Base-by-base conservation (phyloP, 2,797 vertebrate genomes). In the Acropternis orthonyx region DNA sequence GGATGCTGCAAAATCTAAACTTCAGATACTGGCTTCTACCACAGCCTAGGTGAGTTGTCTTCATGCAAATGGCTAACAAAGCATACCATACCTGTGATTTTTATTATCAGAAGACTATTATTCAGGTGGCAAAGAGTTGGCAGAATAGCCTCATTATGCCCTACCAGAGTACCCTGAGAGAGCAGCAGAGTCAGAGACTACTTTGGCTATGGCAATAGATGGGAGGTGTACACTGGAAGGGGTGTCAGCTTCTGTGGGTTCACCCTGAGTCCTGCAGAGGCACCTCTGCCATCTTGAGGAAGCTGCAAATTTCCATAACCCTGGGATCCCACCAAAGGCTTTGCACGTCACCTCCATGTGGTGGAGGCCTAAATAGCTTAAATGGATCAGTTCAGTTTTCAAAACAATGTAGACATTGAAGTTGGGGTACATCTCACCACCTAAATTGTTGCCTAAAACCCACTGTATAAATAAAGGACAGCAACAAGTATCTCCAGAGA, bases 271-370 rank as follows among this genome's bases (percentile, higher is more conserved):
- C 36, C 65, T 82, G 39, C 51, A 89, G 36, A 62, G 16, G 12
- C n/a, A 43, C 20, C 0, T 2, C 39, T 54, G 26, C 55, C 30
- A 24, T 36, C 72, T 24, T 15, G 48, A 39, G 27, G 15, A 85
- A 62, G 17, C 37, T 36, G 28, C 28, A 76, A 24, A 67, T 85
- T 73, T 37, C n/a, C 52, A 39, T 37, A n/a, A 41, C 48, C 4
- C 23, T 51, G 27, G 41, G 54, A 44, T 72, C 18, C 49, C 59
- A 61, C 37, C 37, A 41, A 24, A 58, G 37, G 19, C 48, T 66
- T 88, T 89, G 39, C 7, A 3, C 17, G 32, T 1, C 1, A 26
- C 8, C 87, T 28, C 21, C n/a, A 28, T 0, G 0, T 24, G 22
- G 4, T 0, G 2, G 67, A 83, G 66, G 21, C 39, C 34, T 41